phyloP scores from a whole-genome alignment of 37 sponge, comb jelly and placozoan species.

The Crambe crambe region DNA sequence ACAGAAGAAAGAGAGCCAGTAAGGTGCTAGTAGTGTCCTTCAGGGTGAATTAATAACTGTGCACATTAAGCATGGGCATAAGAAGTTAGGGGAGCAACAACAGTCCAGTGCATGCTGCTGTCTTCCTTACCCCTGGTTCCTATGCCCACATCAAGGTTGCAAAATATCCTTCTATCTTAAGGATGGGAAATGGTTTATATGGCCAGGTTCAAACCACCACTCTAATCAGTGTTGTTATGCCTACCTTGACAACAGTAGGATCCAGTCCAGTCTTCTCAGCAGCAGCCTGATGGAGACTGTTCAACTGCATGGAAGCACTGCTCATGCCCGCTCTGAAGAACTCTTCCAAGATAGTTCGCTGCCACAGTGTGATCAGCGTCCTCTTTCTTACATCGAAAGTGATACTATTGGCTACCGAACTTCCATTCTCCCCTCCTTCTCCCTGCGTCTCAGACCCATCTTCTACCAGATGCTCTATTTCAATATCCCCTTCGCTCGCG shows the following conservation, averaged over 20 bases:
- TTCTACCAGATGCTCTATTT: conserved; percentile 47
- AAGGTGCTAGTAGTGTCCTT: too few relatives aligned
- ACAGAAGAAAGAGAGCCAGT: too few relatives aligned
- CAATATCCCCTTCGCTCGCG: conserved; percentile 59
- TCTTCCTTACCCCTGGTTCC: too few relatives aligned
- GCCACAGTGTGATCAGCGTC: conserved; percentile 59
- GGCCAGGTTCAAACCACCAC: too few relatives aligned
- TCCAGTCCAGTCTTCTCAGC: conserved; percentile 73
- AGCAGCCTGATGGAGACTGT: conserved; percentile 58
- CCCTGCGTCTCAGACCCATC: neutral
- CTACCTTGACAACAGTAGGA: conserved; percentile 65
- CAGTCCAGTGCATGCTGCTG: too few relatives aligned
- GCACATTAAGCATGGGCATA: too few relatives aligned
- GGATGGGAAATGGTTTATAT: too few relatives aligned
- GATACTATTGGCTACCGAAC: neutral
- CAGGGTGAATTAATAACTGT: too few relatives aligned
- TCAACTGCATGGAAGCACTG: conserved; percentile 59
- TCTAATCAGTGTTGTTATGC: too few relatives aligned
- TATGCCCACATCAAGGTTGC: too few relatives aligned
- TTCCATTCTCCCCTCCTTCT: neutral
- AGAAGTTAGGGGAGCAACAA: too few relatives aligned
- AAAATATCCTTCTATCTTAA: too few relatives aligned
- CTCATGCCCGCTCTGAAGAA: conserved; percentile 69
- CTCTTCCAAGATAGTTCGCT: conserved; percentile 64
- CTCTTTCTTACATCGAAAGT: conserved; percentile 40